Evolutionary conservation across 1,140 invertebrate species (phyloP).

Genomic region (Drosophila bocki): DNA sequence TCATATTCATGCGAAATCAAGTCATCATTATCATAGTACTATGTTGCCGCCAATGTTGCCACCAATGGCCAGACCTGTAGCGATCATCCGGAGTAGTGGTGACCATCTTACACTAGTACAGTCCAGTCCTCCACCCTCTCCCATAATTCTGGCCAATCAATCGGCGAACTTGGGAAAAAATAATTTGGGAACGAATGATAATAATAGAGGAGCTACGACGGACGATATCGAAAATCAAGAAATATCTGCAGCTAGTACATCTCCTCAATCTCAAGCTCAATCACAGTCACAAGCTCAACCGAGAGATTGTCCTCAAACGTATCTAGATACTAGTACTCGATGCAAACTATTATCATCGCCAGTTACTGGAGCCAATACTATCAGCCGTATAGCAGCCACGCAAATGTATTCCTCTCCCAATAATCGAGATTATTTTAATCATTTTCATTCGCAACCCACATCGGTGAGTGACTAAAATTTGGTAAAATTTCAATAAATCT

Average conservation of each 20-base stretch:
- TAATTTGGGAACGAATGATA: constrained; percentile 33
- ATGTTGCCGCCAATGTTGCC: constrained; percentile 98
- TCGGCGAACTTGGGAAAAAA: constrained; percentile 43
- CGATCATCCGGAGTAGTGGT: constrained; percentile 96
- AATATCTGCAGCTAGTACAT: constrained; percentile 28
- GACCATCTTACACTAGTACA: constrained; percentile 86
- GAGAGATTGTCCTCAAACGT: constrained; percentile 33
- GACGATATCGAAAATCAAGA: constrained; percentile 39
- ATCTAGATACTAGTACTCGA: constrained; percentile 34
- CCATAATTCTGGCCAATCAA: constrained; percentile 60
- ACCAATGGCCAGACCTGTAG: constrained; percentile 97
- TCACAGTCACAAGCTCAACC: constrained; percentile 8
- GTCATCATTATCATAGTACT: constrained; percentile 88
- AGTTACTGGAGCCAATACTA: constrained; percentile 35
- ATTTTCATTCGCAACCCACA: constrained; percentile 94
- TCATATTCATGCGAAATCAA: constrained; percentile 67
- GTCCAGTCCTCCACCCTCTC: constrained; percentile 87
- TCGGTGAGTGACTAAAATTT: constrained; percentile 88
- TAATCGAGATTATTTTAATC: constrained; percentile 90
- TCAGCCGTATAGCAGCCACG: constrained; percentile 58
- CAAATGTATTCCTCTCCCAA: constrained; percentile 74
- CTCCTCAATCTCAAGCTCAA: constrained; percentile 28
- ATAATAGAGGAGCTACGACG: constrained; percentile 22
- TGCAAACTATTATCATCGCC: constrained; percentile 51
- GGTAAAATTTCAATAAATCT: neutral